Base-by-base conservation (phyloP, 2,888 invertebrate species). In the Patella caerulea region DNA sequence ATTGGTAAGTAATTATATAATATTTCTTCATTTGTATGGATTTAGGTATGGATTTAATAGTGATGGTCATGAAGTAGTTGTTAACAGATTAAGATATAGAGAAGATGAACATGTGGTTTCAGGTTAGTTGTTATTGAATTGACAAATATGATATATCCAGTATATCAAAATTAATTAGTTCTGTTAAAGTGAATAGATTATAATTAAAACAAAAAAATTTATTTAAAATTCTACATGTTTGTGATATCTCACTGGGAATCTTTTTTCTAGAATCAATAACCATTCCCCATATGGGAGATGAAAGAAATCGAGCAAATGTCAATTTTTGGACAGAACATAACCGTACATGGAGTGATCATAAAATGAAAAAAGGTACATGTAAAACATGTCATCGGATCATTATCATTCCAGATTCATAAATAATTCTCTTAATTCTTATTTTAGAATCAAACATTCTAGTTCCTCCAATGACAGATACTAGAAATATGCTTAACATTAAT, bases 11-110 rank as follows among this genome's bases (percentile, higher is more conserved):
- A 45, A 24, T 24, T 24, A 24, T 24, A 24, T 24, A 24, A 65
- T 14, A 24, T 65, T 65, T 65, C 24, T 65, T 19, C 11, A 12
- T 65, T 65, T 19, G 19, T 3, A 59, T 79, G 74, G 82, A 87
- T 86, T 59, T 86, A 94, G 95, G 74, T 97, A 96, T 92, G 97
- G 97, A 0, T 99, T 99, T 90, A 99, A 99, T 91, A 99, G 98
- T 92, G 95, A 96, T 85, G 99, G 99, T 0, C 97, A 98, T 83
- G 93, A 95, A 11, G 92, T 89, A 78, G 97, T 98, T 0, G 94
- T 94, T 80, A 89, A 94, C 74, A 94, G 96, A 85, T 89, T 98
- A n/a, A 83, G 85, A 93, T 73, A 79, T 45, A 81, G 86, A 78
- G 81, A 84, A 56, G 55, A 73, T 69, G 81, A 80, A 55, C 76